Evolutionary conservation across 2,888 invertebrate genomes (phyloP).

Genomic region (Germaria angustata): DNA sequence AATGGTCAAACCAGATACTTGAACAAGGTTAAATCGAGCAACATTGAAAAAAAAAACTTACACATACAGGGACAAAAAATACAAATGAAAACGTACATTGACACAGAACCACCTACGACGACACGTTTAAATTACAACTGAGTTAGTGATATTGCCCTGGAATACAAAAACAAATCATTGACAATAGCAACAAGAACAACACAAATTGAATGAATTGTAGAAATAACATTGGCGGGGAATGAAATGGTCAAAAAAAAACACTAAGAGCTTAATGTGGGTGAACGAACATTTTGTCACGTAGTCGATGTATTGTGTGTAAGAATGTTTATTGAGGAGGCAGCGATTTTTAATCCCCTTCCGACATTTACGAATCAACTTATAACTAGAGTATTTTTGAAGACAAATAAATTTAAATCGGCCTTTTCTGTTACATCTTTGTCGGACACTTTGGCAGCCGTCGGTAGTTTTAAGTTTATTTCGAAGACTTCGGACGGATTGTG

Average conservation of each 20-base stretch:
- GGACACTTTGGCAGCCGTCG: too few species aligned
- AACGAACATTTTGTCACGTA: slow-evolving; percentile 61
- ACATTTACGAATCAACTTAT: too few species aligned
- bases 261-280: slow-evolving; percentile 3
- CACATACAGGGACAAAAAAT: not conserved
- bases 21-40: slow-evolving; percentile 52
- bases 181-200: not conserved
- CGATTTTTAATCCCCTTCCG: too few species aligned
- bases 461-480: too few species aligned
- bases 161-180: not conserved
- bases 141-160: not conserved
- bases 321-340: not conserved
- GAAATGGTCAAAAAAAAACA: not conserved
- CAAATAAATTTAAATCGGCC: too few species aligned
- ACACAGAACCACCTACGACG: not conserved
- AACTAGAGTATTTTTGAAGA: too few species aligned
- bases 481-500: too few species aligned
- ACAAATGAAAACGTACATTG: not conserved
- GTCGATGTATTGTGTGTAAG: not conserved
- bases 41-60: slow-evolving; percentile 14
- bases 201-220: slow-evolving; percentile 33
- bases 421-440: too few species aligned
- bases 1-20: slow-evolving; percentile 35
- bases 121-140: slow-evolving; percentile 34
- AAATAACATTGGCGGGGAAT: not conserved